phyloP scores from a whole-genome alignment of 2,888 invertebrate species.

The Rhagium mordax region DNA sequence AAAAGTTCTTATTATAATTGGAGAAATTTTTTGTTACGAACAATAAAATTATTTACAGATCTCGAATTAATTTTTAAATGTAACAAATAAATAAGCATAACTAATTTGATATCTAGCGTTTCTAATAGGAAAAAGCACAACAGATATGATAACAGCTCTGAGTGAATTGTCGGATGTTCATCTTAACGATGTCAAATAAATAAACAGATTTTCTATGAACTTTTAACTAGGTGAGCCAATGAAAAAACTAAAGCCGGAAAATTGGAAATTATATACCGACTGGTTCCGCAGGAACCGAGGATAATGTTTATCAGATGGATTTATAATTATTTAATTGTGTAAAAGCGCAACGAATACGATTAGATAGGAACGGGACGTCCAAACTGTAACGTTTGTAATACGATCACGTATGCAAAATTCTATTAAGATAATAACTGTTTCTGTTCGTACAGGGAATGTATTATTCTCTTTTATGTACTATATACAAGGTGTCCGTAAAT shows the following conservation, averaged over 20 bases:
- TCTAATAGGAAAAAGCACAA: background rate
- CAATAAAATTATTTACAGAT: too few relatives aligned
- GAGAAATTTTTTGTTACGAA: too few relatives aligned
- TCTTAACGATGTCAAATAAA: background rate
- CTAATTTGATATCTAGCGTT: background rate
- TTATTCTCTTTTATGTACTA: background rate
- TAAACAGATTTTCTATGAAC: too few relatives aligned
- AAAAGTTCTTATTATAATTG: too few relatives aligned
- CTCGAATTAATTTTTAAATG: too few relatives aligned
- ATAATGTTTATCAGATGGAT: background rate
- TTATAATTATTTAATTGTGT: conserved; percentile 14
- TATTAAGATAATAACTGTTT: background rate
- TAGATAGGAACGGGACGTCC: background rate
- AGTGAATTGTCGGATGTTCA: background rate
- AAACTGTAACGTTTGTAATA: background rate
- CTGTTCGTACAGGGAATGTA: background rate
- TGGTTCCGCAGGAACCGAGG: background rate
- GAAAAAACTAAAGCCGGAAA: background rate
- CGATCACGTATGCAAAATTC: background rate
- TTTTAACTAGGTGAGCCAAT: too few relatives aligned
- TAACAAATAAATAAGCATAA: too few relatives aligned
- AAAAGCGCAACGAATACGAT: conserved; percentile 26
- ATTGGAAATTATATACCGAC: background rate
- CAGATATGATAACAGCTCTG: background rate
- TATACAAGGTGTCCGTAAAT: background rate